Base-by-base conservation (phyloP, 2,888 invertebrate species). In the Ophion ellenae region DNA sequence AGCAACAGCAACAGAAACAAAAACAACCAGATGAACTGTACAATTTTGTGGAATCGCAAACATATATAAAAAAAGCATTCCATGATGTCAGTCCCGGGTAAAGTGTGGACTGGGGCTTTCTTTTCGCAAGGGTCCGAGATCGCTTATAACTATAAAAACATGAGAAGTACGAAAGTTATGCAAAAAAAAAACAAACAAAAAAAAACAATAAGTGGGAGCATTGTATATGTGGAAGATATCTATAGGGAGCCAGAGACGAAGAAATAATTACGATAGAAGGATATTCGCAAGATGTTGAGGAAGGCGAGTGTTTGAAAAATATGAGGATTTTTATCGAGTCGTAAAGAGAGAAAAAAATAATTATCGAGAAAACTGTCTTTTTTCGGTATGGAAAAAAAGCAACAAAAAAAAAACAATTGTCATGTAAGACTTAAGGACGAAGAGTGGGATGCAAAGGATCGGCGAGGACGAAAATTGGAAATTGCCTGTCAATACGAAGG, bases 391-490 rank as follows among this genome's bases (percentile, higher is more conserved):
- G 79, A 86, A 89, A 90, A 71, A 90, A 90, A 89, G 90, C 87
- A 78, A 89, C 90, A 86, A 89, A 91, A 92, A 92, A 91, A 91
- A 89, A 86, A 57, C n/a, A 84, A 85, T 85, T 74, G 84, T 86
- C 86, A 85, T 67, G 86, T 89, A 87, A 87, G 86, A 81, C 85
- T 86, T 82, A 88, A 87, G 81, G 75, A 59, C 28, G 57, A 57
- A 63, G 71, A 81, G 61, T 32, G 47, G 3, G 61, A 77, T 70
- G 69, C 79, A 47, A 32, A 70, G 77, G 70, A 36, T 71, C 64
- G 24, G 53, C 36, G 14, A 61, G 9, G 40, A 40, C 40, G 10
- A n/a, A 36, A 32, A 47, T 36, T n/a, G 57, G 36, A 71, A 57
- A 57, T 70, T 47, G 77, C 10, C 7, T n/a, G 47, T 20, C 10